Evolutionary conservation across 1,140 invertebrate species (phyloP).

Genomic region (Ridgeia piscesae): DNA sequence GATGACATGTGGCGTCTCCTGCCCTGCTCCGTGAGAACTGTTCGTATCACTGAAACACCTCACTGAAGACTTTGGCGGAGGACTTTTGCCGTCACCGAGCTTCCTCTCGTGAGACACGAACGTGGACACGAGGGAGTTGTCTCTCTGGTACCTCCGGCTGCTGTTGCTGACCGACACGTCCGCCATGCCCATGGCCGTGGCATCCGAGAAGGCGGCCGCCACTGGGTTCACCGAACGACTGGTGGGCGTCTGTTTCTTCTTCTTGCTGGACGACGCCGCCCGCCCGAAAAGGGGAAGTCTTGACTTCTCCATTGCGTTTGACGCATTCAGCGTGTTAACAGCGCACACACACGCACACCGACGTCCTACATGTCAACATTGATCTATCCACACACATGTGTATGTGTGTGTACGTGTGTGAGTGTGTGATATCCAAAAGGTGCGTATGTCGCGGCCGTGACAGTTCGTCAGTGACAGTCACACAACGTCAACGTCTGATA

Average conservation of each 20-base stretch:
- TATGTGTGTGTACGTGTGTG: too few species aligned
- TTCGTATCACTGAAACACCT: neutral
- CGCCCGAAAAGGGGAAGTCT: neutral
- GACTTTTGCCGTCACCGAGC: neutral
- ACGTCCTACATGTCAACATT: neutral
- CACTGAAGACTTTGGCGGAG: neutral
- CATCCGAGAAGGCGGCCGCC: neutral
- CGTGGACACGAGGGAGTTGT: neutral
- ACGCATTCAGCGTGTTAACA: neutral
- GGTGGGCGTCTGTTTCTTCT: neutral
- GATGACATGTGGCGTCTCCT: neutral
- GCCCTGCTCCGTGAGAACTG: too few species aligned
- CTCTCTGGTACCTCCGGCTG: neutral
- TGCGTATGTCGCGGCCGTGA: neutral
- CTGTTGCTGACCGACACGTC: neutral
- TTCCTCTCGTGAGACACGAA: neutral
- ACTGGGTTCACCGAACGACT: neutral
- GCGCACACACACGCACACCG: neutral
- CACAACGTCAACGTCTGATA: neutral
- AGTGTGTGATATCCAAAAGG: neutral
- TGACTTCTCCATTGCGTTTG: neutral
- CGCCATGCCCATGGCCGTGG: neutral
- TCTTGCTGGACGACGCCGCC: neutral
- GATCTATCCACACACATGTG: neutral
- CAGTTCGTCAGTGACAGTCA: neutral